Evolutionary conservation across 2,113 vertebrate species (phyloP), one percentile per base, ranked within the genome.

Genomic region (Myrmecophaga tridactyla): DNA sequence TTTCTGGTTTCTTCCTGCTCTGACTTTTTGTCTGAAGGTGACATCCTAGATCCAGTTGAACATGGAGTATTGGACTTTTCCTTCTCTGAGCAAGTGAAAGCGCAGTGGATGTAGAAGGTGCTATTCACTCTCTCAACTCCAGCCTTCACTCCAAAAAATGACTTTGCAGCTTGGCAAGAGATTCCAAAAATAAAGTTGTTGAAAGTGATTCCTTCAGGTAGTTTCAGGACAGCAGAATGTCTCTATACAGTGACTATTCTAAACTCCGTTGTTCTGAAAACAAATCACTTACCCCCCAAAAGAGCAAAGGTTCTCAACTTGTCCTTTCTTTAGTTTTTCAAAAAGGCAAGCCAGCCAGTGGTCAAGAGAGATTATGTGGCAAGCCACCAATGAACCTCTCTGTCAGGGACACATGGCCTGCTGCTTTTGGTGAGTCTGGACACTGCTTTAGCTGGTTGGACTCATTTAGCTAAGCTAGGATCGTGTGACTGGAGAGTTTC

Each of bases 121-220:
- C 56, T 58, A 25, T 77, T 58, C 36, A 58, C 65, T 89, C 48
- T 73, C 67, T 58, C 65, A 43, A 15, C n/a, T 4, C 48, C 7
- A 67, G 51, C 11, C 53, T 83, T 70, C 0, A 1, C 56, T 94
- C 70, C 65, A 73, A 70, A 94, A 63, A 85, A 77, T 60, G 73
- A 85, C 56, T n/a, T n/a, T 48, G 72, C 36, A 89, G 89, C 89
- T 80, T 86, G 86, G 91, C 56, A 86, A 89, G 69, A 83, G 14
- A 53, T 86, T 89, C 83, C 78, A 84, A 93, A 96, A 94, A 70
- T 75, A 92, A 83, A 91, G 31, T 88, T 58, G 67, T 81, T 91
- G 36, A 65, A 86, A 94, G 80, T 34, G 39, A 94, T 83, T 21
- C 10, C 86, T 93, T 84, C 53, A 27, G 87, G 70, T 76, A 89